A percentile compares a stretch with the other conserved stretches of the same genome.
phyloP scores from a whole-genome alignment of 2,113 vertebrate genomes.

The Vulpes vulpes region DNA sequence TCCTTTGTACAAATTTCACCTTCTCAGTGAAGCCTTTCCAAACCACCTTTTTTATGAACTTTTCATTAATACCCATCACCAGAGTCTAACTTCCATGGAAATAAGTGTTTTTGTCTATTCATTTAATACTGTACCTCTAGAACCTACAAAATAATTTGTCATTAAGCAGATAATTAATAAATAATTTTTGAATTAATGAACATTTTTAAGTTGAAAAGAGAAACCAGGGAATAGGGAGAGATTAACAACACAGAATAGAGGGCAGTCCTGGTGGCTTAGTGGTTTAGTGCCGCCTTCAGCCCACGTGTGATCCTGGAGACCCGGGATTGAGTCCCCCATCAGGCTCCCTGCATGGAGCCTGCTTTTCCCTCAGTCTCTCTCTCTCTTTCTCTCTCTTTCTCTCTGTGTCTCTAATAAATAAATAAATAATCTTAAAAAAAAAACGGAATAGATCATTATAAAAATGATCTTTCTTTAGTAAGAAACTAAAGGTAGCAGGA shows the following conservation, averaged over 20 bases:
- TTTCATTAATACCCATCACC: neutral
- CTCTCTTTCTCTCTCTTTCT: too few species aligned
- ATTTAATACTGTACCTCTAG: neutral
- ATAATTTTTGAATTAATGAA: neutral
- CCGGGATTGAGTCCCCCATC: too few species aligned
- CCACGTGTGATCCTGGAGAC: too few species aligned
- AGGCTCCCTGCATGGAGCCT: too few species aligned
- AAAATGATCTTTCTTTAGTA: neutral
- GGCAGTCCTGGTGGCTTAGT: too few species aligned
- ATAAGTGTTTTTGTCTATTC: neutral
- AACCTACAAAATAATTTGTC: neutral
- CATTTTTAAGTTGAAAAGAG: conserved; percentile 16
- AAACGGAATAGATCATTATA: neutral
- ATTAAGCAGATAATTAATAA: neutral
- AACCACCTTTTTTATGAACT: neutral
- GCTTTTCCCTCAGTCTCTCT: too few species aligned
- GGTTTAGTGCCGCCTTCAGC: too few species aligned
- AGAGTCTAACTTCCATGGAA: neutral
- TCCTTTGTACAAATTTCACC: neutral
- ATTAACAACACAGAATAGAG: neutral
- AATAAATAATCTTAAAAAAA: too few species aligned
- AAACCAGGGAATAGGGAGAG: neutral
- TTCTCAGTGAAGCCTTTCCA: neutral
- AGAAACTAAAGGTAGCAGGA: neutral
- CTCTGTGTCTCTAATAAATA: too few species aligned